These are phyloP conservation scores for Pyralis farinalis DNA, from an alignment of 2,888 invertebrate species.

Conservation along the genomic window DNA sequence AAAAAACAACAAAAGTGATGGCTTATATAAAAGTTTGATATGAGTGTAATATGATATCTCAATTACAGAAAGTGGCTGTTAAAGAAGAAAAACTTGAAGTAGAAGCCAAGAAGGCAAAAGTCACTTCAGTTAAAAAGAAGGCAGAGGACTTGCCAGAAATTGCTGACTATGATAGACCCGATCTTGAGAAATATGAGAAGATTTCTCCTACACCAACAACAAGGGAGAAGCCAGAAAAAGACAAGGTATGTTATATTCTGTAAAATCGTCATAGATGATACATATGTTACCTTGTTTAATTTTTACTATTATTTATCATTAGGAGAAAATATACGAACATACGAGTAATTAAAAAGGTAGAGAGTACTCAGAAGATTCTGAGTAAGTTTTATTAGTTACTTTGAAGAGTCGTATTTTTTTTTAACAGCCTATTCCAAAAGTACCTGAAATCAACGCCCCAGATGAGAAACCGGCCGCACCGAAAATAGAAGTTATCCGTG, in stretches of 20 bases:
- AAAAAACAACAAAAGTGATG: not conserved
- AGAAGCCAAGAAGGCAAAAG: conserved; percentile 71
- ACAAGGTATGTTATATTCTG: conserved; percentile 39
- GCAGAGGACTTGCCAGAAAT: conserved; percentile 82
- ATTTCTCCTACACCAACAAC: conserved; percentile 73
- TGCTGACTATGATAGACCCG: conserved; percentile 88
- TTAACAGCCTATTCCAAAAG: conserved; percentile 55
- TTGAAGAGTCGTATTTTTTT: not conserved
- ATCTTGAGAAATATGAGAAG: conserved; percentile 85
- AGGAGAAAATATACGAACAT: no score
- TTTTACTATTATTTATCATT: no score
- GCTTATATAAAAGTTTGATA: not conserved
- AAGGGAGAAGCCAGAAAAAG: conserved; percentile 72
- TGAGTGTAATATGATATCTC: conserved; percentile 13
- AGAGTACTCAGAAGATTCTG: no score
- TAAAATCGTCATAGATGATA: no score
- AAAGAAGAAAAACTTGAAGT: conserved; percentile 70
- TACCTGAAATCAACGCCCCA: conserved; percentile 87
- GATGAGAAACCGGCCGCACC: conserved; percentile 83
- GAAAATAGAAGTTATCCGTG: conserved; percentile 93
- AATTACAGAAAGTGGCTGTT: conserved; percentile 69
- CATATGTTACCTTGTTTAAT: no score
- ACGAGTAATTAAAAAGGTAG: no score
- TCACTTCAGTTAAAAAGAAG: conserved; percentile 73
- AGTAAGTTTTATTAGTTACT: no score